Conservation (phyloP, 2,113 vertebrate species). For the Pagrus major region DNA sequence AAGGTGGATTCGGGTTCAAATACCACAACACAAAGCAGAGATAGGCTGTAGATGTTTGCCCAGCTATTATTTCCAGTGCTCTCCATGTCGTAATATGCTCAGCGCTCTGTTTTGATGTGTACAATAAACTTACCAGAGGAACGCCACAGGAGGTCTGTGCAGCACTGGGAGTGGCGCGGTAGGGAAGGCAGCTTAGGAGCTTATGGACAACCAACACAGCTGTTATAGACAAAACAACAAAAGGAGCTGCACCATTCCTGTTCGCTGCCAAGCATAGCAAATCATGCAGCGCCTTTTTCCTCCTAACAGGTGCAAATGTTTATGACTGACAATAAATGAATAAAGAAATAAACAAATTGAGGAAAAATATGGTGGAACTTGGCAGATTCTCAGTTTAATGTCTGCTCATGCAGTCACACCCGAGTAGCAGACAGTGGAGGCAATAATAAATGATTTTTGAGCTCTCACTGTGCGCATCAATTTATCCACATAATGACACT, state of each 20-base stretch:
- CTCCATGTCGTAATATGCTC: slow-evolving; percentile 46
- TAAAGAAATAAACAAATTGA: slow-evolving; percentile 3
- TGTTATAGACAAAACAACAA: slow-evolving; percentile 68
- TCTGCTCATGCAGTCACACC: slow-evolving; percentile 17
- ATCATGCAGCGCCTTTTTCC: slow-evolving; percentile 17
- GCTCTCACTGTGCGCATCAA: background rate
- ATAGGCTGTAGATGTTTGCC: slow-evolving; percentile 21
- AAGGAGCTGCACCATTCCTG: slow-evolving; percentile 7
- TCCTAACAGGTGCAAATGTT: slow-evolving; percentile 46
- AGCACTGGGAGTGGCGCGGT: slow-evolving; percentile 59
- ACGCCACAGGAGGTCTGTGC: slow-evolving; percentile 60
- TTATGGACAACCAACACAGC: slow-evolving; percentile 71
- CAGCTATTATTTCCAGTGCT: slow-evolving; percentile 42
- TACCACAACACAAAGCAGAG: slow-evolving; percentile 21
- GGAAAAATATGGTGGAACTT: background rate
- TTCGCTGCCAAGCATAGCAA: slow-evolving; percentile 32
- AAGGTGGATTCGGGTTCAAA: slow-evolving; percentile 32
- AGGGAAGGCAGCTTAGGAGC: slow-evolving; percentile 67
- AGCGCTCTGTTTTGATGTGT: slow-evolving; percentile 65
- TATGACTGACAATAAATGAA: slow-evolving; percentile 10
- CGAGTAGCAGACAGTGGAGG: background rate
- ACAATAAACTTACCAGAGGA: slow-evolving; percentile 67
- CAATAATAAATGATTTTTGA: slow-evolving; percentile 9
- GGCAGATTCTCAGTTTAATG: background rate
- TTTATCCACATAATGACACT: slow-evolving; percentile 26